Evolutionary conservation across 2,888 invertebrate species (phyloP), one percentile per base, ranked within the genome.

Genomic region (Polyploca ridens): DNA sequence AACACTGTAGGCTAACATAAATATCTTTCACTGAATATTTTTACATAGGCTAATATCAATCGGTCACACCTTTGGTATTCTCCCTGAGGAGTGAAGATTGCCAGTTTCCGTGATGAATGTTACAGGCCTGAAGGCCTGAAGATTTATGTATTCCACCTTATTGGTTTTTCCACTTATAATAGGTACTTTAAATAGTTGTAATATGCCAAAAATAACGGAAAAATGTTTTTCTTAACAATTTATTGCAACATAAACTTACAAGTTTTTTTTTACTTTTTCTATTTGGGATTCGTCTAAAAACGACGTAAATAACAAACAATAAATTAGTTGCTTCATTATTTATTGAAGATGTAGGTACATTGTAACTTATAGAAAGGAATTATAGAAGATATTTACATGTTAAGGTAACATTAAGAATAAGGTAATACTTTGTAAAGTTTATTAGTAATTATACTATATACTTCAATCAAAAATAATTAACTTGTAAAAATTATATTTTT

Each of bases 271-370:
- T 27, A 27, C n/a, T n/a, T 27, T 27, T 27, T 1, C 27, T 27
- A 27, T 27, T 41, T 41, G 6, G 7, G 0, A 38, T 10, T 38
- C 10, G 10, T 38, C 13, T 13, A 13, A 3, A 8, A 19, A 16
- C 1, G 19, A 33, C 44, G 35, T 64, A 67, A 74, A 74, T 76
- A 71, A 78, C 69, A 78, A 68, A 69, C 49, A 72, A 67, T 67
- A n/a, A 27, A 16, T 54, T 60, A 66, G 63, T 82, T 83, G 76
- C 77, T 82, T 86, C 79, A 83, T 88, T 86, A 79, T 91, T 92
- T 90, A 93, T 93, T 91, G 90, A 93, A 93, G 93, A 92, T 86
- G 82, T 83, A 87, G 83, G 86, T 91, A 91, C 89, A 86, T 89
- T 91, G 75, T 90, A 92, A 92, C 90, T 89, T 90, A 92, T 88